Percentiles rank a stretch among this genome's conserved stretches.
Conservation (phyloP, 1,140 invertebrate genomes). For the Drosophila tani region DNA sequence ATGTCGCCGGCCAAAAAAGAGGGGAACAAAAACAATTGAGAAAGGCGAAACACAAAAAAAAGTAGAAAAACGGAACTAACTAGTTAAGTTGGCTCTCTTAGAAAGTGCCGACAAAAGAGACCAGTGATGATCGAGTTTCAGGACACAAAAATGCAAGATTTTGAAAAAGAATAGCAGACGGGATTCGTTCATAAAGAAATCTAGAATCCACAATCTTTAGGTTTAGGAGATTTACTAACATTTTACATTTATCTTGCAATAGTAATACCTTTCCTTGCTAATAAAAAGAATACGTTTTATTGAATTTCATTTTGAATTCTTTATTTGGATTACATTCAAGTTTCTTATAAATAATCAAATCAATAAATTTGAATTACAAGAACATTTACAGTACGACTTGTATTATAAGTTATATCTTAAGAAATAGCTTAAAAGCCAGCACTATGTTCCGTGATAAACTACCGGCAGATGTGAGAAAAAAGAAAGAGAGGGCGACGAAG, state of each 20-base stretch:
- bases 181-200: background rate
- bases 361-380: too few relatives aligned
- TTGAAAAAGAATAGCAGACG: background rate
- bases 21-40: conserved; percentile 10
- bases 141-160: background rate
- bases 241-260: background rate
- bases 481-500: background rate
- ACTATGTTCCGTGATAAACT: background rate
- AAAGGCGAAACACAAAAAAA: conserved; percentile 9
- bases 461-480: background rate
- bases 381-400: too few relatives aligned
- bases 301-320: too few relatives aligned
- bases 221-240: background rate
- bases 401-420: background rate
- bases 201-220: background rate
- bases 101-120: conserved; percentile 32
- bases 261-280: background rate
- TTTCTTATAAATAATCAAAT: too few relatives aligned
- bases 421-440: background rate
- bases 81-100: conserved; percentile 44
- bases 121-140: background rate
- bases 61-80: conserved; percentile 44
- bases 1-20: conserved; percentile 34
- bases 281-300: background rate
- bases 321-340: too few relatives aligned